Conservation (phyloP, 2,113 vertebrate species). For the Sander vitreus region DNA sequence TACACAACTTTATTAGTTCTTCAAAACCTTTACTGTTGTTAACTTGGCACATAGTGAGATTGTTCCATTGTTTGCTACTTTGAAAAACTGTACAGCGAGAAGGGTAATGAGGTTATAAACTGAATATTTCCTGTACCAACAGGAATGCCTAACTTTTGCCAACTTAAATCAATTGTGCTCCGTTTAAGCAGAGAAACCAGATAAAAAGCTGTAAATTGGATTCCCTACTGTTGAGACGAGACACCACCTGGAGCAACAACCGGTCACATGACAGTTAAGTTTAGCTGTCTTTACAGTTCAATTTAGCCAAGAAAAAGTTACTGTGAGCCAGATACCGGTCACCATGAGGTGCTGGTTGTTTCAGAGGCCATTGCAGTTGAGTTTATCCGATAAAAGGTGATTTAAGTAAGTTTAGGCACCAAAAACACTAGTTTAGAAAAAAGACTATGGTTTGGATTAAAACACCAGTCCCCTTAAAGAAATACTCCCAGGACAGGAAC, state of each 20-base stretch:
- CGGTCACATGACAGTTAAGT: too few relatives aligned
- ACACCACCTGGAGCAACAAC: background rate
- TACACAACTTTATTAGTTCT: slow-evolving; percentile 12
- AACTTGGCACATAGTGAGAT: background rate
- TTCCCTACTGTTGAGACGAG: background rate
- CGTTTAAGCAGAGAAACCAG: background rate
- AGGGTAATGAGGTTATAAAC: background rate
- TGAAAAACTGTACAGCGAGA: background rate
- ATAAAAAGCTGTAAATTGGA: background rate
- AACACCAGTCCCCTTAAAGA: too few relatives aligned
- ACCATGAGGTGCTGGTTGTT: too few relatives aligned
- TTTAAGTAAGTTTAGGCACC: too few relatives aligned
- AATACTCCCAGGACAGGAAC: too few relatives aligned
- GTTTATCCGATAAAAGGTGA: too few relatives aligned
- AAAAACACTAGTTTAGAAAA: too few relatives aligned
- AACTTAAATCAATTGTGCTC: slow-evolving; percentile 2
- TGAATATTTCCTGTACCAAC: slow-evolving; percentile 4
- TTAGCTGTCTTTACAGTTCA: too few relatives aligned
- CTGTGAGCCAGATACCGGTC: too few relatives aligned
- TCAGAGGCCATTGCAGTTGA: too few relatives aligned
- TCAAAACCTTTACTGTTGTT: background rate
- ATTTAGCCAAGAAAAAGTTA: too few relatives aligned
- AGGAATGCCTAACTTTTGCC: background rate
- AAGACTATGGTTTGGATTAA: too few relatives aligned
- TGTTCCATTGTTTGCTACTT: slow-evolving; percentile 1